phyloP scores from a whole-genome alignment of 2,888 invertebrate genomes.

The Melangyna quadrimaculata region DNA sequence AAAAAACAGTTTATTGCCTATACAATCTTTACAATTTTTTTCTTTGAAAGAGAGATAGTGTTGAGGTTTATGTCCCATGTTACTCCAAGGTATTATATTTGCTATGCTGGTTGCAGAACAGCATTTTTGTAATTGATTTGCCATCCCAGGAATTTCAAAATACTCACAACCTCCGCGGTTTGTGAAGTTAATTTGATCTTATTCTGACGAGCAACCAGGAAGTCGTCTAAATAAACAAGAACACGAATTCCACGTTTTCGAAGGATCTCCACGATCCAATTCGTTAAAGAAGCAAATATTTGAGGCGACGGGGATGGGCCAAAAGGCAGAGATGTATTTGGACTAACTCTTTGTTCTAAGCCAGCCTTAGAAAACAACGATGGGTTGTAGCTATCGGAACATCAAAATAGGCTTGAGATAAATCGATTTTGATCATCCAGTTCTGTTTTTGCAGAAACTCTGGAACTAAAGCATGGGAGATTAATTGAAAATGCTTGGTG shows the following conservation, averaged over 20 bases:
- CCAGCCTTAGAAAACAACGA: constrained; percentile 25
- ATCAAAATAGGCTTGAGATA: constrained; percentile 38
- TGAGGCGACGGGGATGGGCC: constrained; percentile 15
- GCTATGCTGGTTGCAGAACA: background rate
- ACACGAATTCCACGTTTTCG: background rate
- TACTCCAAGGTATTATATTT: constrained; percentile 22
- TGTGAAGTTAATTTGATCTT: constrained; percentile 26
- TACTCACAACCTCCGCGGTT: constrained; percentile 33
- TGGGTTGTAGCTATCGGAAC: background rate
- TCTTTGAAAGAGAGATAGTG: no score
- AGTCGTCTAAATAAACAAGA: constrained; percentile 31
- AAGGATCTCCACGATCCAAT: constrained; percentile 45
- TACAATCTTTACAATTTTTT: no score
- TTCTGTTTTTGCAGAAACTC: constrained; percentile 34
- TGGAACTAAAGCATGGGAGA: no score
- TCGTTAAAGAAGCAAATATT: constrained; percentile 32
- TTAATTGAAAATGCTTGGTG: constrained; percentile 18
- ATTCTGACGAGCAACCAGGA: constrained; percentile 22
- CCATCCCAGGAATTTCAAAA: constrained; percentile 15
- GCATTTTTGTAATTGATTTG: constrained; percentile 26
- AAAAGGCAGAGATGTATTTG: constrained; percentile 29
- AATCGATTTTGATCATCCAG: constrained; percentile 40
- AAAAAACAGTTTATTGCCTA: background rate
- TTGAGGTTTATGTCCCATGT: background rate
- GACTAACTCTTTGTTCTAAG: constrained; percentile 23